Percentiles rank a stretch among this genome's conserved stretches.
Evolutionary conservation across 2,797 vertebrate species (phyloP).

Genomic region (Phrynocephalus vlangalii): DNA sequence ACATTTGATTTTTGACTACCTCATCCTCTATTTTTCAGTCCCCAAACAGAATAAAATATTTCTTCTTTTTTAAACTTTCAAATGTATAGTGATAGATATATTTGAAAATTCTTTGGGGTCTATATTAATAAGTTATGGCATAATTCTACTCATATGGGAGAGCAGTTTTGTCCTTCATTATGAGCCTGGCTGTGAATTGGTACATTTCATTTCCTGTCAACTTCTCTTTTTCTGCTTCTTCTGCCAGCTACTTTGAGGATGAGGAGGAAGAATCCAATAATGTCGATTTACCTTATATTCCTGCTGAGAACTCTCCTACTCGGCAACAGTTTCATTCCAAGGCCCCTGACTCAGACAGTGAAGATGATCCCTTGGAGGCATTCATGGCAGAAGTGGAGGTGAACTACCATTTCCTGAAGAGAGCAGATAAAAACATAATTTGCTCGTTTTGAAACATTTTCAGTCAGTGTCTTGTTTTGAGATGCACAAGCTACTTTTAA

Average conservation of each 20-base stretch:
- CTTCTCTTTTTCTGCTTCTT: slow-evolving; percentile 32
- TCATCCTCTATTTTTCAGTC: background rate
- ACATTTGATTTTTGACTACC: background rate
- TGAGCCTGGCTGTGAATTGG: background rate
- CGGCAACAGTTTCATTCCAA: slow-evolving; percentile 92
- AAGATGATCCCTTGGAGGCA: slow-evolving; percentile 96
- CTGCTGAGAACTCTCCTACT: slow-evolving; percentile 97
- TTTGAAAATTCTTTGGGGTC: background rate
- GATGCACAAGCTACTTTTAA: background rate
- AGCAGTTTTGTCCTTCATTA: background rate
- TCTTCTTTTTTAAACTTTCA: background rate
- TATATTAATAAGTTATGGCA: background rate
- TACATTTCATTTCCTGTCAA: background rate
- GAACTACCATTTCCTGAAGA: slow-evolving; percentile 45
- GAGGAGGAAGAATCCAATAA: slow-evolving; percentile 95
- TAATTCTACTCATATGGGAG: no score
- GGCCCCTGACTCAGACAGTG: slow-evolving; percentile 90
- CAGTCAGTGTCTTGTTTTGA: background rate
- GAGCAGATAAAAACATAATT: background rate
- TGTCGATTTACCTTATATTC: slow-evolving; percentile 95
- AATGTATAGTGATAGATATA: background rate
- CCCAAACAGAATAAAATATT: background rate
- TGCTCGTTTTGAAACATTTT: background rate
- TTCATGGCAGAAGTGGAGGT: slow-evolving; percentile 99
- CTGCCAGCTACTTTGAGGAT: slow-evolving; percentile 95